These are phyloP conservation scores for Meandrina meandrites DNA, from an alignment of 92 coral and sea anemone genomes.

Conservation along the genomic window DNA sequence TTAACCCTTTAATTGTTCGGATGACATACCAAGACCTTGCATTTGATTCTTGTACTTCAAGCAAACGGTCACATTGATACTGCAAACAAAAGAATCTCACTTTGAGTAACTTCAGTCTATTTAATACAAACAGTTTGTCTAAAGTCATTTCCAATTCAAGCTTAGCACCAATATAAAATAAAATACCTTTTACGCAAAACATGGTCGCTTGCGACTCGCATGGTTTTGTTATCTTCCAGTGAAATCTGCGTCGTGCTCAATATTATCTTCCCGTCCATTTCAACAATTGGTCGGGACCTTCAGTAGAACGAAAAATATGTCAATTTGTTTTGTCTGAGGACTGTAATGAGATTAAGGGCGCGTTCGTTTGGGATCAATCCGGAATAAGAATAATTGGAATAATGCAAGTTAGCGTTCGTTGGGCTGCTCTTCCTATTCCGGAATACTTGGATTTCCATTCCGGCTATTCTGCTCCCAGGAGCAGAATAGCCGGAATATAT, in stretches of 20 bases:
- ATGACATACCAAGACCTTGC: conserved; percentile 52
- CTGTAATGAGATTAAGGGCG: too few relatives aligned
- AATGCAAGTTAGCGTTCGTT: too few relatives aligned
- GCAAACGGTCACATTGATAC: conserved; percentile 66
- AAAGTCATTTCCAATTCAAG: neutral
- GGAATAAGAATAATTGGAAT: too few relatives aligned
- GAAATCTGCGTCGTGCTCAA: conserved; percentile 46
- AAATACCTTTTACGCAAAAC: conserved; percentile 45
- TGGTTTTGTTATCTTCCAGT: conserved; percentile 40
- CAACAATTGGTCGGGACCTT: conserved; percentile 51
- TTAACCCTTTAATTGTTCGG: neutral
- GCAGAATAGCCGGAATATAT: too few relatives aligned
- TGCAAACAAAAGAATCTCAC: conserved; percentile 12
- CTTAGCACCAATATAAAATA: neutral
- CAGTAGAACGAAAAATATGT: neutral
- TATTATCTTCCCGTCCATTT: conserved; percentile 40
- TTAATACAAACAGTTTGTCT: neutral
- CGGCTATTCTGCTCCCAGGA: too few relatives aligned
- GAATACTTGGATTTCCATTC: too few relatives aligned
- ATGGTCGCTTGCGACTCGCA: conserved; percentile 44
- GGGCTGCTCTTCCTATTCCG: too few relatives aligned
- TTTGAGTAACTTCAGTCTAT: neutral
- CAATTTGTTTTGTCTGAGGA: too few relatives aligned
- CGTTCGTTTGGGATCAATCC: too few relatives aligned
- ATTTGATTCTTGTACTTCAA: conserved; percentile 58